Conservation (phyloP, 2,888 invertebrate species). For the Chouioia cunea region DNA sequence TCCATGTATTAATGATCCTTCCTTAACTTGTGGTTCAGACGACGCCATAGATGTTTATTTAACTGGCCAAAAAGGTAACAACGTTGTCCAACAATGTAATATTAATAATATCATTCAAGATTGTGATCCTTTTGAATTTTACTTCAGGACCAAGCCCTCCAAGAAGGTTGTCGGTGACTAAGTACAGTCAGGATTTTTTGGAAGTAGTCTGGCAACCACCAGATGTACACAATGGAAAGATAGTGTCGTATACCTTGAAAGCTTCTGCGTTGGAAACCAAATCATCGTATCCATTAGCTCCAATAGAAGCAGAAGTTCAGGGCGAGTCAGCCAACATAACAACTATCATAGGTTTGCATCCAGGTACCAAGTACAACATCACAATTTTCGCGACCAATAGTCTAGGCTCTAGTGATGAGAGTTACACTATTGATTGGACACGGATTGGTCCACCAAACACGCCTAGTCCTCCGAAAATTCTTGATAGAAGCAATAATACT, state of each 20-base stretch:
- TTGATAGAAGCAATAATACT: conserved; percentile 74
- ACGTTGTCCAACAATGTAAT: not conserved
- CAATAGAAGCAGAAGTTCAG: conserved; percentile 60
- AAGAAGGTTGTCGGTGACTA: conserved; percentile 71
- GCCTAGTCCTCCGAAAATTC: conserved; percentile 77
- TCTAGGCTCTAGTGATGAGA: conserved; percentile 73
- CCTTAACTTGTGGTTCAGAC: conserved; percentile 78
- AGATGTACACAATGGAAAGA: conserved; percentile 68
- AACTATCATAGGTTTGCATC: conserved; percentile 72
- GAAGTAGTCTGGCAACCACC: conserved; percentile 69
- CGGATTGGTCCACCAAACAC: conserved; percentile 77
- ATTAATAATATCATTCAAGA: conserved; percentile 14
- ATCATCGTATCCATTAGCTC: conserved; percentile 56
- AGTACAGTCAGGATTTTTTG: conserved; percentile 70
- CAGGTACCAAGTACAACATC: conserved; percentile 83
- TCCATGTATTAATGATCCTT: conserved; percentile 74
- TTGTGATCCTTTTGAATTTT: conserved; percentile 55
- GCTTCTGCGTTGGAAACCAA: conserved; percentile 61
- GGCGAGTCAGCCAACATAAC: conserved; percentile 62
- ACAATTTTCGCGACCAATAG: conserved; percentile 77
- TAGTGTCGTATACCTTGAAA: conserved; percentile 67
- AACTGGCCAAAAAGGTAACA: conserved; percentile 71
- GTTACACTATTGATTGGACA: conserved; percentile 75
- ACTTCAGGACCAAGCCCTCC: conserved; percentile 78
- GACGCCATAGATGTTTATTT: conserved; percentile 78